Evolutionary conservation across 2,113 vertebrate genomes (phyloP), one percentile per base, ranked within the genome.

Genomic region (Osmerus mordax): DNA sequence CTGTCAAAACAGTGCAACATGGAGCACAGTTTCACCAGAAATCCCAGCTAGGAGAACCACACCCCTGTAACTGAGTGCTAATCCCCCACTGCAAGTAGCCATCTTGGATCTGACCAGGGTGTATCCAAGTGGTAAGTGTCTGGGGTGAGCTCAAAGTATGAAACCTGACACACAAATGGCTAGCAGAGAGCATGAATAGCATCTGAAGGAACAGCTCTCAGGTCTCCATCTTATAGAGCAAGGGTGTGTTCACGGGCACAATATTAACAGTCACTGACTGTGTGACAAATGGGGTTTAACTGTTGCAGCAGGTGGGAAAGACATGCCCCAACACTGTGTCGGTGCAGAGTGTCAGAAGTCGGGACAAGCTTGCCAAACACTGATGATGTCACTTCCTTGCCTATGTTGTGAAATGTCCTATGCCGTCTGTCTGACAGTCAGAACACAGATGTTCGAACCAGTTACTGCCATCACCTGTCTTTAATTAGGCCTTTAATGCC

Each of bases 1-100:
- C 80, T 78, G 77, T 87, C 85, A 87, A 86, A 89, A 86, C 78
- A 87, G 55, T 65, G 61, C 61, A 63, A 68, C 78, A 76, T 54
- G 75, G 75, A 69, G 25, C 13, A 1, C 51, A 67, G 73, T 64
- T 84, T 78, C 80, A 83, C 62, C 73, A 71, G 67, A 82, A 82
- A 78, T 71, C 72, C 59, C 70, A 15, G 56, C 63, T 1, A 60
- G n/a, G 55, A 76, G 68, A 70, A 80, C 81, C 81, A 84, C 83
- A 79, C 32, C 63, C 28, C 36, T 67, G 69, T 60, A 67, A 64
- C 73, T 68, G 28, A 4, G 4, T 67, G 65, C 70, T 11, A 64
- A 65, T 64, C 41, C 60, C 71, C 12, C 55, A 53, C 29, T 19
- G 41, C 60, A 11, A 36, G 55, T 69, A 65, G 76, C 76, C 84